phyloP scores from a whole-genome alignment of 2,113 vertebrate species.

The Lota lota region DNA sequence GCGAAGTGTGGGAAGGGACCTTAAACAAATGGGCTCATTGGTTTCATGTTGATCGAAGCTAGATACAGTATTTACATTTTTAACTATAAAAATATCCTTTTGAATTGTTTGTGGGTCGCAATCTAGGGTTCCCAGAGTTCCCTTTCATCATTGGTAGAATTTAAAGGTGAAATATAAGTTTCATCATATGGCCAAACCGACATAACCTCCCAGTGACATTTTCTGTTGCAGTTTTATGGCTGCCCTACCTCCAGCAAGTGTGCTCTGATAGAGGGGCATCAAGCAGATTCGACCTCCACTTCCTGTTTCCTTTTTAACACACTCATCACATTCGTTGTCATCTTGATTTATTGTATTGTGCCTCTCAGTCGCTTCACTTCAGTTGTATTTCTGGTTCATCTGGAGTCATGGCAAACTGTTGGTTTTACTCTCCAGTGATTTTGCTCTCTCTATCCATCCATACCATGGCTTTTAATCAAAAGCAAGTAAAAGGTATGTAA shows the following conservation, averaged over 20 bases:
- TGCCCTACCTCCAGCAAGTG: neutral
- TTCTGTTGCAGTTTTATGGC: too few species aligned
- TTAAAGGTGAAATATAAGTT: too few species aligned
- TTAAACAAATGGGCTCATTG: too few species aligned
- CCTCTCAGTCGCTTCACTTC: neutral
- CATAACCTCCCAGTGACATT: too few species aligned
- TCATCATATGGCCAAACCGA: too few species aligned
- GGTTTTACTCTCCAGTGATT: slow-evolving; percentile 10
- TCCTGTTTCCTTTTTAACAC: slow-evolving; percentile 58
- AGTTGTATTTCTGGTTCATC: neutral
- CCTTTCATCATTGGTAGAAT: too few species aligned
- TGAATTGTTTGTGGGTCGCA: too few species aligned
- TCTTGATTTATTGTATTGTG: slow-evolving; percentile 3
- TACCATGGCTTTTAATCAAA: slow-evolving; percentile 17
- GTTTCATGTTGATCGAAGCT: too few species aligned
- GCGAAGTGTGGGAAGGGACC: too few species aligned
- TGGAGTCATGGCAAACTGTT: slow-evolving; percentile 40
- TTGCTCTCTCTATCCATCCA: slow-evolving; percentile 7
- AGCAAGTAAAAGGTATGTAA: slow-evolving; percentile 54
- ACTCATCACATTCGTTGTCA: neutral
- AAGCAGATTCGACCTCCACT: slow-evolving; percentile 55
- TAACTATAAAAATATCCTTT: too few species aligned
- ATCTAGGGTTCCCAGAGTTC: too few species aligned
- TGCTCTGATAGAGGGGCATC: slow-evolving; percentile 47
- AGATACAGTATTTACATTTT: too few species aligned